Evolutionary conservation across 2,888 invertebrate genomes (phyloP).

Genomic region (Nebria brevicollis): DNA sequence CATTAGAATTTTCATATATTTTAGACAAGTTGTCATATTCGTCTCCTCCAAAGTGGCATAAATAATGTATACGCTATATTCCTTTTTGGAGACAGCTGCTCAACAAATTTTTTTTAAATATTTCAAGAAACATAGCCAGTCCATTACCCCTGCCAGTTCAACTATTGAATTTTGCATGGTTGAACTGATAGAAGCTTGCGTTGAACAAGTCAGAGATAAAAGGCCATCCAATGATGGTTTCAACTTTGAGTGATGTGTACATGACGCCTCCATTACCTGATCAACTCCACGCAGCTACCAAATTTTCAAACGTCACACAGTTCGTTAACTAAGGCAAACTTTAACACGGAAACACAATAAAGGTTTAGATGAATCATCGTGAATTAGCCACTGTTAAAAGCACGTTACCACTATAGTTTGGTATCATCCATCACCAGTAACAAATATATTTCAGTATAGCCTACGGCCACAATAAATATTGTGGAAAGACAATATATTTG

Average conservation of each 20-base stretch:
- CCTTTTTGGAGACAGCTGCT: background rate
- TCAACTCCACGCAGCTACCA: constrained; percentile 24
- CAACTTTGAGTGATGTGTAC: constrained; percentile 56
- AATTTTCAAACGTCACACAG: constrained; percentile 22
- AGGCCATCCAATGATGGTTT: constrained; percentile 33
- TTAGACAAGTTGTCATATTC: too few species aligned
- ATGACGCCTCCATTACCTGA: constrained; percentile 58
- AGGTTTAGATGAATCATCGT: background rate
- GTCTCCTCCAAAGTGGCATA: too few species aligned
- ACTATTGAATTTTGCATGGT: constrained; percentile 5
- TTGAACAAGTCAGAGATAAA: constrained; percentile 21
- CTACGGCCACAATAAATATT: constrained; percentile 19
- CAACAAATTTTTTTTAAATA: constrained; percentile 30
- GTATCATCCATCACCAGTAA: background rate
- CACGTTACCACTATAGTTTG: background rate
- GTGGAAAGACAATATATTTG: constrained; percentile 39
- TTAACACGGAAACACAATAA: background rate
- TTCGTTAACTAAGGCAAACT: constrained; percentile 26
- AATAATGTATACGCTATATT: too few species aligned
- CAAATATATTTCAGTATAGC: background rate
- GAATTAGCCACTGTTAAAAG: constrained; percentile 2
- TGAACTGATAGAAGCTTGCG: background rate
- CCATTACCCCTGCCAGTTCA: constrained; percentile 21
- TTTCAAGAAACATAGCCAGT: constrained; percentile 31
- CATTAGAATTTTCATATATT: too few species aligned